Conservation (phyloP, 1,140 invertebrate genomes). For the Zaprionus inermis region DNA sequence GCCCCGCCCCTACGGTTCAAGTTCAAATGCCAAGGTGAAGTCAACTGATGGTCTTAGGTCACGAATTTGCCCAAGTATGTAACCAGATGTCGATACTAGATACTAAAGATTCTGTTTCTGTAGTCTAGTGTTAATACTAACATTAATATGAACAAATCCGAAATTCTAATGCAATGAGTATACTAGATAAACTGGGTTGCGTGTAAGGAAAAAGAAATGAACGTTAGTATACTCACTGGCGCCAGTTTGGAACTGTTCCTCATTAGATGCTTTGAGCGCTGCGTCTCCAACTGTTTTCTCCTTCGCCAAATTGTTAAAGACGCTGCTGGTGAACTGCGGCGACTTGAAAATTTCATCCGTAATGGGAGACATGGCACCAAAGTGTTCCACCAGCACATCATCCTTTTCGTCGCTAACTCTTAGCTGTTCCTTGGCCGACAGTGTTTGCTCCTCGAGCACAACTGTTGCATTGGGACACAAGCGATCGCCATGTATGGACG, state of each 20-base stretch:
- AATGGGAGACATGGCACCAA: constrained; percentile 65
- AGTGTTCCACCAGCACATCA: constrained; percentile 69
- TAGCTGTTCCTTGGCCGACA: constrained; percentile 76
- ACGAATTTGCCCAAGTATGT: constrained; percentile 44
- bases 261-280: background rate
- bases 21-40: constrained; percentile 54
- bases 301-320: constrained; percentile 42
- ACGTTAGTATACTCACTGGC: constrained; percentile 55
- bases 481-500: constrained; percentile 45
- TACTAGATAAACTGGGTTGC: background rate
- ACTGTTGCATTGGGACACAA: constrained; percentile 39
- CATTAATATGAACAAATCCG: background rate
- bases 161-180: background rate
- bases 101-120: background rate
- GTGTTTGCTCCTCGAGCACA: constrained; percentile 54
- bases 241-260: constrained; percentile 58
- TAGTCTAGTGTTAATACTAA: background rate
- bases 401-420: constrained; percentile 76
- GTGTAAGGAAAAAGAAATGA: background rate
- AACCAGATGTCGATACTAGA: background rate
- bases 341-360: constrained; percentile 67
- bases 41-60: constrained; percentile 51
- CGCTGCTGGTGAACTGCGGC: constrained; percentile 52
- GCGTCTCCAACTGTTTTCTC: constrained; percentile 14
- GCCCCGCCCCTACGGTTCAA: constrained; percentile 48